A percentile compares a stretch with the other conserved stretches of the same genome.
Evolutionary conservation across 2,113 vertebrate genomes (phyloP).

Genomic region (Spilogale gracilis): DNA sequence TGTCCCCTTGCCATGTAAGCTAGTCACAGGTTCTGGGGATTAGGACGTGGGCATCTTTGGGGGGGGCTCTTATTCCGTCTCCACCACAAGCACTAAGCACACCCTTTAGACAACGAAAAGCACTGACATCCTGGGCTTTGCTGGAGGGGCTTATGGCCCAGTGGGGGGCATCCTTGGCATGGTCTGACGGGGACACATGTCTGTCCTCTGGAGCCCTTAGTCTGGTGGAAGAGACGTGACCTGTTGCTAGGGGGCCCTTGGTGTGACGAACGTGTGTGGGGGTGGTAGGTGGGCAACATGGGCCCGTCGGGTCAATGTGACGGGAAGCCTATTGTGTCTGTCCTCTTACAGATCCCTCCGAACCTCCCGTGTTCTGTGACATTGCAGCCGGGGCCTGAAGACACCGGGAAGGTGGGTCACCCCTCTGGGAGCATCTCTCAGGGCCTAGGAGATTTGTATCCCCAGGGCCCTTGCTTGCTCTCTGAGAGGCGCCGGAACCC

Average conservation of each 20-base stretch:
- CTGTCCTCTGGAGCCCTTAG: neutral
- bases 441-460: neutral
- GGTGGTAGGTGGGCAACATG: neutral
- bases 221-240: neutral
- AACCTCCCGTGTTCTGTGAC: constrained; percentile 97
- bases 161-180: neutral
- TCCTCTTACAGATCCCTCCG: constrained; percentile 92
- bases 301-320: neutral
- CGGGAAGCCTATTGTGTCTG: neutral
- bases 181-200: neutral
- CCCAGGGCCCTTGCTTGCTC: neutral
- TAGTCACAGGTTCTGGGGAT: neutral
- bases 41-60: neutral
- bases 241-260: neutral
- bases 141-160: neutral
- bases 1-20: neutral
- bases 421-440: neutral
- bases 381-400: constrained; percentile 96
- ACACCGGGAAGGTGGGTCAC: constrained; percentile 95
- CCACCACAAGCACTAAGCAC: too few relatives aligned
- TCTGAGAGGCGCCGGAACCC: neutral
- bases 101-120: neutral
- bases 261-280: neutral
- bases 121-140: neutral
- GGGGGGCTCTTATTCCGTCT: neutral